phyloP scores from a whole-genome alignment of 2,113 vertebrate genomes.

The Pycnonotus jocosus region DNA sequence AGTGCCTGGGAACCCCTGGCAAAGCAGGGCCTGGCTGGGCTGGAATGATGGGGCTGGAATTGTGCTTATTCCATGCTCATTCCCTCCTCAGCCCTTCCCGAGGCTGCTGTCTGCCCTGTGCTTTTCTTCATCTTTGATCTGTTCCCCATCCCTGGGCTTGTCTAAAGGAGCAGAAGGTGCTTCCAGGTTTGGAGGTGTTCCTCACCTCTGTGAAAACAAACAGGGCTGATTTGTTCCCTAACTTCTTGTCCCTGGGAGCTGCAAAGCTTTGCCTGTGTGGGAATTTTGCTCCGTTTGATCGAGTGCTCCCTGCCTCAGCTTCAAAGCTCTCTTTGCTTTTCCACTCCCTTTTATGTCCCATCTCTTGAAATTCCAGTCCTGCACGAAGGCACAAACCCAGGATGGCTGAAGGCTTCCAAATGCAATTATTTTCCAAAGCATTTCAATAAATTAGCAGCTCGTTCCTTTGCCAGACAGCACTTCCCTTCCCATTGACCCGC shows the following conservation, averaged over 20 bases:
- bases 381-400: background rate
- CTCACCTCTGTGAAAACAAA: background rate
- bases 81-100: background rate
- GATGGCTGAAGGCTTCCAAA: background rate
- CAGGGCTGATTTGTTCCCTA: background rate
- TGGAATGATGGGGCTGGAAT: background rate
- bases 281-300: accelerated
- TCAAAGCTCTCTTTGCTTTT: constrained; percentile 25
- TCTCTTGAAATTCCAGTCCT: background rate
- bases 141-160: background rate
- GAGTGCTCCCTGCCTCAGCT: background rate
- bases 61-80: background rate
- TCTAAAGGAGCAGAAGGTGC: background rate
- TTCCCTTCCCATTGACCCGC: background rate
- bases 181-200: background rate
- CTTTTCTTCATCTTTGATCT: background rate
- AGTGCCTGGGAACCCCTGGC: background rate
- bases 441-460: constrained; percentile 6
- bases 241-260: background rate
- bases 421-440: background rate
- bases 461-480: background rate
- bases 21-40: background rate
- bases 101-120: background rate
- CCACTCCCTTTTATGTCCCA: background rate
- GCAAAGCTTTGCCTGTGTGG: accelerated